Conservation (phyloP, 2,888 invertebrate genomes). For the Phyllotreta cruciferae region DNA sequence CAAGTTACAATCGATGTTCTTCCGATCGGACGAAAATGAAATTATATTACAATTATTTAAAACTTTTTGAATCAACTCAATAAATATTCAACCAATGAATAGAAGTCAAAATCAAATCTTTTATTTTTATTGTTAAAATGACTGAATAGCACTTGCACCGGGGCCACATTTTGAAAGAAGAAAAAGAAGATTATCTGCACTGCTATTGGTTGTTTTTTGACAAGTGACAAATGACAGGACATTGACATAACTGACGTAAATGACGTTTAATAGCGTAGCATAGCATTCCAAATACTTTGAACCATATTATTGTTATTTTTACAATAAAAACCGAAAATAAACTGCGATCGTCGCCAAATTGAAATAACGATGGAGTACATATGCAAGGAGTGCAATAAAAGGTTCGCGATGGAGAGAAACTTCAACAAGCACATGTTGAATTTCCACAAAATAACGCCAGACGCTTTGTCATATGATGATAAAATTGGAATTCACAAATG, state of each 20-base stretch:
- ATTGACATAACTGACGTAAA: too few species aligned
- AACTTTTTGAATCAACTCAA: too few species aligned
- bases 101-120: too few species aligned
- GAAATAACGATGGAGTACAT: constrained; percentile 4
- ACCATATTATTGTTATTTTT: neutral
- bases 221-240: neutral
- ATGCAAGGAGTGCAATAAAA: constrained; percentile 18
- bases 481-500: constrained; percentile 10
- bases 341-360: neutral
- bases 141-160: too few species aligned
- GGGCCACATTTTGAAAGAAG: too few species aligned
- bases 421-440: constrained; percentile 19
- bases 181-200: too few species aligned
- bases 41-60: neutral
- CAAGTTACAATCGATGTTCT: constrained; percentile 14
- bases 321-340: neutral
- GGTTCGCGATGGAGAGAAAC: constrained; percentile 7
- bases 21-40: neutral
- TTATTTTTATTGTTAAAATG: too few species aligned
- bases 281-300: too few species aligned
- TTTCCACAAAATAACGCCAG: constrained; percentile 14
- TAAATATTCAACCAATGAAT: too few species aligned
- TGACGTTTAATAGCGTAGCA: too few species aligned
- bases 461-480: constrained; percentile 10
- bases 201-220: neutral